Evolutionary conservation across 2,888 invertebrate species (phyloP), one percentile per base, ranked within the genome.

Genomic region (Nipponacmea schrenckii): DNA sequence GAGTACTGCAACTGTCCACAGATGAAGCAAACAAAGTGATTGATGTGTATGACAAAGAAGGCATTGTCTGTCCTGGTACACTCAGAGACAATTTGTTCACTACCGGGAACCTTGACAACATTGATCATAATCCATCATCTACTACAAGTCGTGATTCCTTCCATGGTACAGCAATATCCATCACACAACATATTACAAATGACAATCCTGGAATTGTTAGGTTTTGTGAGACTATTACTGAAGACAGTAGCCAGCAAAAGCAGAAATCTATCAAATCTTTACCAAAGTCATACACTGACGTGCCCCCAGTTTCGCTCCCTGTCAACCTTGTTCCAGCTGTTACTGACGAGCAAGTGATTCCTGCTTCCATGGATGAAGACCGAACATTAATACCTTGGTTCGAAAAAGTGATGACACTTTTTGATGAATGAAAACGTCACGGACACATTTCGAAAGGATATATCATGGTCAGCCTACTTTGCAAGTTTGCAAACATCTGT

Each of bases 61-160:
- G 65, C 39, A 45, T 27, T n/a, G 46, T 66, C 12, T 39, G 31
- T 24, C 66, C 44, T 45, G 10, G 45, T n/a, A 44, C 39, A 17
- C 66, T 66, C 20, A 66, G 45, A 66, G 44, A 15, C 17, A 44
- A 66, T 20, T 44, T 66, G 12, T 66, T 66, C 45, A 39, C 66
- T 20, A 66, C 66, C 45, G 44, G n/a, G 3, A 48, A 48, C 20
- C 17, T 66, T 66, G 66, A 66, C 66, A 66, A 46, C 45, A 66
- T 66, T 17, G 66, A 66, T 44, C 66, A 66, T 46, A 66, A 66
- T 20, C 45, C 46, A 66, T 46, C 66, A 66, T 66, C 66, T 45
- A 66, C 66, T 45, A 45, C 46, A 26, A 20, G 45, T 17, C 39
- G 17, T 44, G 39, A 44, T 45, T 44, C 66, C 46, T 66, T 66